Base-by-base conservation (phyloP, 1,140 invertebrate genomes). In the Epicauta chinensis region DNA sequence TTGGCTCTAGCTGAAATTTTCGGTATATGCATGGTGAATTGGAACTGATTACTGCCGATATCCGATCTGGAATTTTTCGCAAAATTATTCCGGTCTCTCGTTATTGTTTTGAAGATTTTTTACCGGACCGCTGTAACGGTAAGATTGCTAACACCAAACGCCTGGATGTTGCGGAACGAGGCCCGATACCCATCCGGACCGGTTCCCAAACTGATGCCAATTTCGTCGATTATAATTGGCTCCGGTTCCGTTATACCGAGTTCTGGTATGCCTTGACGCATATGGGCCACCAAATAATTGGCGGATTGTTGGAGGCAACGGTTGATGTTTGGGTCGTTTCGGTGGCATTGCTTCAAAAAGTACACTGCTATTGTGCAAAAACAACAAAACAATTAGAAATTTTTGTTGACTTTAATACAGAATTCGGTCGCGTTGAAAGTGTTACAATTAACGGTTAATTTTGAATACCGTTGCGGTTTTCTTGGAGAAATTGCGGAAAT, bases 141-240 rank as follows among this genome's bases (percentile, higher is more conserved):
- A 56, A 89, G 74, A 45, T 87, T 81, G 52, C 85, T 86, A 4
- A 88, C 86, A 11, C 87, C 87, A 60, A 77, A 84, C 0, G 87
- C 87, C 44, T 86, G 78, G 35, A 90, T 84, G 61, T 89, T 81
- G 49, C 78, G 80, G 72, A 90, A 90, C 34, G 81, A 80, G 0
- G 86, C 87, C 32, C 81, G 76, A 70, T 90, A 90, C 0, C 86
- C 86, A 65, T 89, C 81, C 0, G 86, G 84, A 0, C 86, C 86
- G 4, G 73, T 80, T 36, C 87, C 87, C 35, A 90, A 67, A 0
- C 84, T 75, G 37, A 90, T 85, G n/a, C 84, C 81, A 32, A 89
- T 78, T 67, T 89, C 85, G 66, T 90, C 86, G 9, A 90, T 81
- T 3, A 86, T 66, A 38, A 89, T 84, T 0, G 86, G 84, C 56